Evolutionary conservation across 2,113 vertebrate genomes (phyloP).

Genomic region (Triplophysa rosa): DNA sequence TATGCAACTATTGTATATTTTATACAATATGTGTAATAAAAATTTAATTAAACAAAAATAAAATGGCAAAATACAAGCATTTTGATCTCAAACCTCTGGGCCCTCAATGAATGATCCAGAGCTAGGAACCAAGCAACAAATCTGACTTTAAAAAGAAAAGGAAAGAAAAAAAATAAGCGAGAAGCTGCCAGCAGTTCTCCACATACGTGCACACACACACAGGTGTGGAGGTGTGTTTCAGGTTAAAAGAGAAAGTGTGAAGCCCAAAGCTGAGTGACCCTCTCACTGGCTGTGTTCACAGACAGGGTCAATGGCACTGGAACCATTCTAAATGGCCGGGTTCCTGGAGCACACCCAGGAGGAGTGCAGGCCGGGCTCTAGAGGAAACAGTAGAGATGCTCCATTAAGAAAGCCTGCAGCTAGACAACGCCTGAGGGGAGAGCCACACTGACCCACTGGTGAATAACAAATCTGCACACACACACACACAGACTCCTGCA

Average conservation of each 20-base stretch:
- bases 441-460: conserved; percentile 51
- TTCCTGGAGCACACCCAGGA: conserved; percentile 63
- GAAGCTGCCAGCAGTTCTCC: not conserved
- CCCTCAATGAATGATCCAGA: not conserved
- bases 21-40: too few relatives aligned
- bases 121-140: not conserved
- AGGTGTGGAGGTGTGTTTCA: conserved; percentile 48
- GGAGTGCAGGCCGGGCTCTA: conserved; percentile 61
- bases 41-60: too few relatives aligned
- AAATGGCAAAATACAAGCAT: too few relatives aligned
- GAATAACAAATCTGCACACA: conserved; percentile 40
- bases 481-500: conserved; percentile 42
- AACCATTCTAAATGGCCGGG: conserved; percentile 63
- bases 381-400: conserved; percentile 56
- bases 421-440: conserved; percentile 73
- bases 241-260: conserved; percentile 53
- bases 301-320: conserved; percentile 64
- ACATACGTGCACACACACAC: conserved; percentile 15
- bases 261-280: conserved; percentile 51
- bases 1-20: too few relatives aligned
- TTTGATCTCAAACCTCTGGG: too few relatives aligned
- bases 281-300: conserved; percentile 55
- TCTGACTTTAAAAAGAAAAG: not conserved
- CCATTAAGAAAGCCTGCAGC: conserved; percentile 71
- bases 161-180: not conserved